Conservation (phyloP, 2,888 invertebrate genomes). For the Dicyrtomina minuta region DNA sequence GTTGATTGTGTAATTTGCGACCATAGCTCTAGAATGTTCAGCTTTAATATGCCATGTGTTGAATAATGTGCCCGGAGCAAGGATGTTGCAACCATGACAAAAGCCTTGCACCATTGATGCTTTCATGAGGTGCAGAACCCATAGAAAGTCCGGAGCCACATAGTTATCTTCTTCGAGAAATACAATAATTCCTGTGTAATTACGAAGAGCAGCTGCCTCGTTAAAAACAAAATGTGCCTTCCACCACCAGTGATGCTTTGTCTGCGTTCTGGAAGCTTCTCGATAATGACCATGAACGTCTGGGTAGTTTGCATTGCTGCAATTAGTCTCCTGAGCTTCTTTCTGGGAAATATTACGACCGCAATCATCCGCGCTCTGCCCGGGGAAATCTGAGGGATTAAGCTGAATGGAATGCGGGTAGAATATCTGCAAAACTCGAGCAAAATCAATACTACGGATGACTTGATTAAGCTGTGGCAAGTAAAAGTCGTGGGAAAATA, state of each 20-base stretch:
- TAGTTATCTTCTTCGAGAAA: constrained; percentile 98
- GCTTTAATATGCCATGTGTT: constrained; percentile 67
- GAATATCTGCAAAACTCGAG: constrained; percentile 95
- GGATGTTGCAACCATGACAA: constrained; percentile 81
- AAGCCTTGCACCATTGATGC: constrained; percentile 66
- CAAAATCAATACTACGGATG: constrained; percentile 89
- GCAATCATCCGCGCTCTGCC: constrained; percentile 91
- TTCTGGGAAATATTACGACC: constrained; percentile 67
- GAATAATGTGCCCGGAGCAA: constrained; percentile 91
- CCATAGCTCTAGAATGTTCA: constrained; percentile 48
- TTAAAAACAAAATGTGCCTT: constrained; percentile 94
- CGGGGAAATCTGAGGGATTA: constrained; percentile 88
- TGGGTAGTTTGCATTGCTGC: constrained; percentile 88
- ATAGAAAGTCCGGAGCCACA: constrained; percentile 91
- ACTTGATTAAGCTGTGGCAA: constrained; percentile 88
- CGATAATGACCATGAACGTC: constrained; percentile 97
- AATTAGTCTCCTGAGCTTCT: constrained; percentile 73
- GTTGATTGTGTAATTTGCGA: no score
- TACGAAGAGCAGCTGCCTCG: constrained; percentile 77
- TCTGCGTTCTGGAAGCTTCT: constrained; percentile 94
- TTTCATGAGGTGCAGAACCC: constrained; percentile 79
- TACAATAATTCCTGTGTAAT: constrained; percentile 82
- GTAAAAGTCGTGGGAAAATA: constrained; percentile 95
- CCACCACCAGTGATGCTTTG: constrained; percentile 99
- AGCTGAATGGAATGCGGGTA: constrained; percentile 96